These are phyloP conservation scores for Morpho achilles DNA, from an alignment of 2,888 invertebrate genomes.

Conservation along the genomic window DNA sequence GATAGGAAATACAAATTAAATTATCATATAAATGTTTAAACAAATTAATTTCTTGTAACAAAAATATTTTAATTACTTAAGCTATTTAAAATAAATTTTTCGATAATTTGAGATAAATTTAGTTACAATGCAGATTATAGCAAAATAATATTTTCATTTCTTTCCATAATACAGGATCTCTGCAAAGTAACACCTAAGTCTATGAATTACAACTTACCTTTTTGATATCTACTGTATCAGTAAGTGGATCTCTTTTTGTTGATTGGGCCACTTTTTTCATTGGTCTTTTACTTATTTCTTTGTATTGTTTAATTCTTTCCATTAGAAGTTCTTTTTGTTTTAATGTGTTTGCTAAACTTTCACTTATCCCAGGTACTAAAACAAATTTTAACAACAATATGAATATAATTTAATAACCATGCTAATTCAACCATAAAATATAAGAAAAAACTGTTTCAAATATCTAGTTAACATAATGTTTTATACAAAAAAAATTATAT, in stretches of 20 bases:
- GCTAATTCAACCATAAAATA: background rate
- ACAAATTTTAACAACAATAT: constrained; percentile 16
- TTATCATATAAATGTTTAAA: too few relatives aligned
- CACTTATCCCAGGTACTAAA: constrained; percentile 72
- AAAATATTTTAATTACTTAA: background rate
- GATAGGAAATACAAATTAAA: constrained; percentile 20
- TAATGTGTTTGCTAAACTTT: constrained; percentile 70
- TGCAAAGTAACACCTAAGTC: too few relatives aligned
- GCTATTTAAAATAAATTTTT: too few relatives aligned
- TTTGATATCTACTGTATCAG: constrained; percentile 34
- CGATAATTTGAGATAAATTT: too few relatives aligned
- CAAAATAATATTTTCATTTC: too few relatives aligned
- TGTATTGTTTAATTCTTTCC: constrained; percentile 73
- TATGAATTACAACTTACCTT: constrained; percentile 26
- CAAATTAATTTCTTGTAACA: background rate
- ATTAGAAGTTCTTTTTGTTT: constrained; percentile 70
- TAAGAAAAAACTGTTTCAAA: background rate
- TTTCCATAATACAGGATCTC: too few relatives aligned
- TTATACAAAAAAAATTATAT: too few relatives aligned
- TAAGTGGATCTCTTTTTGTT: constrained; percentile 43
- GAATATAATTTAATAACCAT: background rate
- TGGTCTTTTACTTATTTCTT: constrained; percentile 70
- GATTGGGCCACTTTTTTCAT: constrained; percentile 46
- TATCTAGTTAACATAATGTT: too few relatives aligned
- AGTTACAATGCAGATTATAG: too few relatives aligned